phyloP scores from a whole-genome alignment of 2,113 vertebrate genomes.

The Nanorana parkeri region DNA sequence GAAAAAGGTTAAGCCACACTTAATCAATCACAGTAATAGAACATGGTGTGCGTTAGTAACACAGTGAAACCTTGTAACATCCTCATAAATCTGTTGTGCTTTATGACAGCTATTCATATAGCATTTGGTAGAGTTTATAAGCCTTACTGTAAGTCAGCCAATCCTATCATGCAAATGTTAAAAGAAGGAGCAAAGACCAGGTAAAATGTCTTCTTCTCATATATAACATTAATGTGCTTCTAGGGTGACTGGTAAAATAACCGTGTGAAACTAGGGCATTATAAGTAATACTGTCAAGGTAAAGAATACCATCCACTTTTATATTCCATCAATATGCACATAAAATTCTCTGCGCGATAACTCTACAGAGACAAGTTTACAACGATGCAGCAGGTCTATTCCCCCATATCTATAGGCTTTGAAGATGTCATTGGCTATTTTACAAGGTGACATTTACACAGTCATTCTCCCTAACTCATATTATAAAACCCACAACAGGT shows the following conservation, averaged over 20 bases:
- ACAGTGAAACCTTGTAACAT: not conserved
- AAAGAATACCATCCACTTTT: not conserved
- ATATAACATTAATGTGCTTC: not conserved
- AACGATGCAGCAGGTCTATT: not conserved
- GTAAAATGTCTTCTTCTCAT: not conserved
- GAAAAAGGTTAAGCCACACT: slow-evolving; percentile 55
- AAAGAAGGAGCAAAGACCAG: slow-evolving; percentile 14
- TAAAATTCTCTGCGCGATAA: not conserved
- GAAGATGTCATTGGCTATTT: not conserved
- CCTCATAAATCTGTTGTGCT: slow-evolving; percentile 14
- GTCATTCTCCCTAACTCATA: too few relatives aligned
- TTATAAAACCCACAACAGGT: too few relatives aligned
- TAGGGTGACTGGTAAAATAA: not conserved
- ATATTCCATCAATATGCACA: not conserved
- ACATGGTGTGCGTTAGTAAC: not conserved
- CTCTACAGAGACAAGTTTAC: not conserved
- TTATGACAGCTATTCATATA: slow-evolving; percentile 25
- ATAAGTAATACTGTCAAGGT: not conserved
- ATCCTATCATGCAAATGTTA: not conserved
- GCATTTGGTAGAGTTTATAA: not conserved
- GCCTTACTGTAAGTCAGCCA: slow-evolving; percentile 2
- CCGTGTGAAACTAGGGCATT: not conserved
- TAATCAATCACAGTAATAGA: slow-evolving; percentile 15
- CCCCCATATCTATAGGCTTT: too few relatives aligned
- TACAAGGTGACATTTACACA: not conserved